Base-by-base conservation (phyloP, 2,113 vertebrate species). In the Rattus rattus region DNA sequence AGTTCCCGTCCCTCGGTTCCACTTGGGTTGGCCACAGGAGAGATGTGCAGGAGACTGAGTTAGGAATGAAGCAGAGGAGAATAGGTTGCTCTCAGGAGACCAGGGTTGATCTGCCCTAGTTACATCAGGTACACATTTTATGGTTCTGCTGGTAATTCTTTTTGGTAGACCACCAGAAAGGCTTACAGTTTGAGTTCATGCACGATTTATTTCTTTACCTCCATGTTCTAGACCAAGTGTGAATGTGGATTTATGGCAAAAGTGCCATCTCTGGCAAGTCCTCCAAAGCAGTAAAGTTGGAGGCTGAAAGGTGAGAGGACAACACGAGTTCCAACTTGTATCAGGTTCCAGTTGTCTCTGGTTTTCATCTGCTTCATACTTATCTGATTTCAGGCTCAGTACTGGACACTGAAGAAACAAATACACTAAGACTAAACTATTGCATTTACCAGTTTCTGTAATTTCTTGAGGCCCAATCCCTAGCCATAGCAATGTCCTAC, bases 21-120 rank as follows among this genome's bases (percentile, higher is more conserved):
- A 95, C 59, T 63, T 70, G 56, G n/a, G 33, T 88, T 89, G 63
- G 84, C n/a, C 69, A 88, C 26, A 84, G 93, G 76, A 84, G 33
- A 91, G 28, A 28, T 76, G 59, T 10, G 47, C 30, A 69, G 24
- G 39, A 52, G 63, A 36, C 13, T 70, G 20, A 94, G 67, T 30
- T 76, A 61, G 49, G 85, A 89, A 22, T 54, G 65, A 89, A 73
- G 22, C 59, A 14, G 72, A 65, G 8, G 39, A 65, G 33, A 20
- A 43, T 89, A 2, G 24, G 7, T 43, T 85, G 43, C 65, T 81
- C 49, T 91, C 63, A 69, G 30, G 56, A 91, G 56, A 36, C 91
- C 65, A 76, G 24, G 19, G 39, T 76, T 17, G 54, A n/a, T 80
- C 49, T 81, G 36, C n/a, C 39, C 7, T 54, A 26, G 4, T 85